Evolutionary conservation across 2,113 vertebrate genomes (phyloP).

Genomic region (Anas platyrhynchos): DNA sequence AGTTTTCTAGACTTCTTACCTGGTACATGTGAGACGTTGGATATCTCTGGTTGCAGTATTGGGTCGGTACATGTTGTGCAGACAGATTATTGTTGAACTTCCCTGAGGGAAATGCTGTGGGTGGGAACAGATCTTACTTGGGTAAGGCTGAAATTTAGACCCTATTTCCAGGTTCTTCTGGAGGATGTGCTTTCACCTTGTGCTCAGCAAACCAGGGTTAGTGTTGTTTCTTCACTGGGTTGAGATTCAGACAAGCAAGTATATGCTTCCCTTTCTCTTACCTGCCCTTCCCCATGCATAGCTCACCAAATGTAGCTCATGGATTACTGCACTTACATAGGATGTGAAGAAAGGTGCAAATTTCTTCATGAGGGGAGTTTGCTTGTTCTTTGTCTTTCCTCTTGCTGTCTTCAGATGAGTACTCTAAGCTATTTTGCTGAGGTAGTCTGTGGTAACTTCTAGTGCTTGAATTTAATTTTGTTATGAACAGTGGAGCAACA

Average conservation of each 20-base stretch:
- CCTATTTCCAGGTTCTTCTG: not conserved
- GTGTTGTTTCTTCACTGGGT: not conserved
- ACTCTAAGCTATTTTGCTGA: slow-evolving; percentile 1
- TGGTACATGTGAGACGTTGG: rapidly evolving
- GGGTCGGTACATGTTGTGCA: rapidly evolving
- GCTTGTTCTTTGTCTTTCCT: not conserved
- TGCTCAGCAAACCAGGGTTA: not conserved
- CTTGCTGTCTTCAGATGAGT: not conserved
- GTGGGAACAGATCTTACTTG: not conserved
- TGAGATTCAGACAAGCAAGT: not conserved
- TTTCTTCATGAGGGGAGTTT: not conserved
- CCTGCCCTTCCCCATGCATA: not conserved
- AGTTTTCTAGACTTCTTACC: not conserved
- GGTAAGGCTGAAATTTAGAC: not conserved
- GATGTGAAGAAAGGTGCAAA: not conserved
- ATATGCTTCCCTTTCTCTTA: not conserved
- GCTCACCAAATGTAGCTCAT: not conserved
- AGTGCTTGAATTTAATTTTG: slow-evolving; percentile 4
- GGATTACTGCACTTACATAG: not conserved
- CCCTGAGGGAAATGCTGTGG: not conserved
- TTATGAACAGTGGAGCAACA: not conserved
- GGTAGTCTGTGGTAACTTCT: not conserved
- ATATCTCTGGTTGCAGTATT: not conserved
- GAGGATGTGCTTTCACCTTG: not conserved
- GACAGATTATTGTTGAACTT: not conserved